Base-by-base conservation (phyloP, 2,113 vertebrate species). In the Aegypius monachus region DNA sequence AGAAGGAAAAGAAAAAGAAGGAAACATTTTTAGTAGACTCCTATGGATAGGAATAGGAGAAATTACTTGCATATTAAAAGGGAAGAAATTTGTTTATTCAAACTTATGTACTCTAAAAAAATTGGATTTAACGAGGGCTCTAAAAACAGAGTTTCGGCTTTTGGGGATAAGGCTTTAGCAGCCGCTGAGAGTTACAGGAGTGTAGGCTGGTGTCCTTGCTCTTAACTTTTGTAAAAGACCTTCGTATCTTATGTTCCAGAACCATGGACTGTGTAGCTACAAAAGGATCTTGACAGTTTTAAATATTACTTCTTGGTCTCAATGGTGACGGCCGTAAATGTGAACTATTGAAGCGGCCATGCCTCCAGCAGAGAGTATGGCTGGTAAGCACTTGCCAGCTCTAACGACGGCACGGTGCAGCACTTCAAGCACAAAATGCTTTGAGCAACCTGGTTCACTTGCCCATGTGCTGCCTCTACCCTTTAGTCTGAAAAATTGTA, bases 361-460 rank as follows among this genome's bases (percentile, higher is more conserved):
- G 13, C 22, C 42, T 20, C 53, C 68, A 74, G 63, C 6, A 56
- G 72, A 63, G 7, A 16, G 4, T 5, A n/a, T 6, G 29, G 47
- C 55, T 59, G 45, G 1, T 43, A 40, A 52, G 31, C n/a, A 6
- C 34, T 8, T 10, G 22, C 5, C 25, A 5, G 21, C 2, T 3
- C 22, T 1, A 17, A 13, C 20, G 27, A 3, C 0, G 0, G 4
- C 7, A 4, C 27, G 27, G 14, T 34, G 1, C 16, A 19, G 12
- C 25, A 2, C 23, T 32, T 55, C 6, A 38, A 66, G 14, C 38
- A 34, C 66, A 13, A 50, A 71, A 14, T 6, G 0, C 12, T 16
- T 9, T 47, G 16, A 31, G 19, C 73, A 21, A 2, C 4, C 9
- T n/a, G 38, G 0, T 53, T 63, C 21, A 1, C 32, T 65, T 13